These are phyloP conservation scores for Branchipolynoe longqiensis DNA, from an alignment of 2,888 invertebrate genomes.

Conservation along the genomic window DNA sequence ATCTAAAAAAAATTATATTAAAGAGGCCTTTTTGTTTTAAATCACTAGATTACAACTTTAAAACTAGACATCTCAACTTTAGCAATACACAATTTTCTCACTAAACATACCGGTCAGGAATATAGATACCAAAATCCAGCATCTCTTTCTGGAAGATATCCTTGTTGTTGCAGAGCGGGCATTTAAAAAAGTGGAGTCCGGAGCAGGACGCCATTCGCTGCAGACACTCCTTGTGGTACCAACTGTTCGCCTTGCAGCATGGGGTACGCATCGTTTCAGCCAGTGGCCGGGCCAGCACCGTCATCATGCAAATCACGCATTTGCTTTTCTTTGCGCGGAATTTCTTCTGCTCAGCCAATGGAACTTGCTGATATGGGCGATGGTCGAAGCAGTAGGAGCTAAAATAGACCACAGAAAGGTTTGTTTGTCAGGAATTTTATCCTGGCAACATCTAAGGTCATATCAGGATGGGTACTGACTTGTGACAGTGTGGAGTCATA, in stretches of 20 bases:
- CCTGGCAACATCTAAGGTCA: too few relatives aligned
- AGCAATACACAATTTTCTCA: too few relatives aligned
- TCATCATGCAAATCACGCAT: slow-evolving; percentile 88
- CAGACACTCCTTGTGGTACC: slow-evolving; percentile 67
- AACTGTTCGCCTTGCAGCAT: slow-evolving; percentile 36
- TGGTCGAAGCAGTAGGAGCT: slow-evolving; percentile 87
- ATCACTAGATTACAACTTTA: too few relatives aligned
- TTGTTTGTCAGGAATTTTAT: too few relatives aligned
- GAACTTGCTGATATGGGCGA: slow-evolving; percentile 83
- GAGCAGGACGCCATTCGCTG: slow-evolving; percentile 88
- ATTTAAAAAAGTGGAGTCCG: slow-evolving; percentile 90
- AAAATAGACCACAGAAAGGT: too few relatives aligned
- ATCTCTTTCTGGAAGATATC: slow-evolving; percentile 86
- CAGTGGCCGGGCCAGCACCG: slow-evolving; percentile 82
- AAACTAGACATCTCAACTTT: too few relatives aligned
- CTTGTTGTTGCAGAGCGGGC: slow-evolving; percentile 90
- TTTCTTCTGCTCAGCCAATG: slow-evolving; percentile 82
- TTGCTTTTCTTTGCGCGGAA: slow-evolving; percentile 73
- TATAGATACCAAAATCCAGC: slow-evolving; percentile 87
- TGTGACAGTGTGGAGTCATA: too few relatives aligned
- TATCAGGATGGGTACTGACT: too few relatives aligned
- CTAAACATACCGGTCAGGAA: slow-evolving; percentile 90
- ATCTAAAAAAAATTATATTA: too few relatives aligned
- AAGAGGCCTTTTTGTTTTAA: too few relatives aligned
- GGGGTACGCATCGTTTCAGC: slow-evolving; percentile 85